Evolutionary conservation across 2,113 vertebrate species (phyloP).

Genomic region (Rhegmatorhina hoffmannsi): DNA sequence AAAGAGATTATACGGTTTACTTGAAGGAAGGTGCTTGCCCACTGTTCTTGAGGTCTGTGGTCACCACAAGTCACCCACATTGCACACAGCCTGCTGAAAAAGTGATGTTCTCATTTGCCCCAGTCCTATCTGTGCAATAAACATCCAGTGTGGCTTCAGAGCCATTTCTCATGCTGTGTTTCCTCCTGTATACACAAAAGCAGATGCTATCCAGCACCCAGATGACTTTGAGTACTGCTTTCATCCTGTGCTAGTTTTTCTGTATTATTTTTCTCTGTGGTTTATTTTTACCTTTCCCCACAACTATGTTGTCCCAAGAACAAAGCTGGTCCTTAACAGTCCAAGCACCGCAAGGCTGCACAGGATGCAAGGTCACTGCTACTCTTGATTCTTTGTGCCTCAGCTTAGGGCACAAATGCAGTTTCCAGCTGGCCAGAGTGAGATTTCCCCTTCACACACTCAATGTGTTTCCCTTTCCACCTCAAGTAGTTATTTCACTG

Average conservation of each 20-base stretch:
- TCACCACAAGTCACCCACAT: not conserved
- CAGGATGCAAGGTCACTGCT: not conserved
- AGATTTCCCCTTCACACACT: not conserved
- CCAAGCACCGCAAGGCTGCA: not conserved
- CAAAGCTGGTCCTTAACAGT: not conserved
- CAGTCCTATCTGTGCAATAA: not conserved
- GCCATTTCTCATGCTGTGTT: not conserved
- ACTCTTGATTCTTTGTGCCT: not conserved
- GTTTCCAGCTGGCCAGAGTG: not conserved
- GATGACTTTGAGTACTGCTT: conserved; percentile 1
- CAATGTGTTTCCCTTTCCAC: not conserved
- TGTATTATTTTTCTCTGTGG: not conserved
- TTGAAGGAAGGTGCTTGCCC: not conserved
- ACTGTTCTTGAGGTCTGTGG: not conserved
- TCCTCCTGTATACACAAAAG: not conserved
- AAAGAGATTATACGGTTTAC: not conserved
- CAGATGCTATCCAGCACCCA: conserved; percentile 47
- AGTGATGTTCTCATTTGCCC: not conserved
- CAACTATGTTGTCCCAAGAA: not conserved
- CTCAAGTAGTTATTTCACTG: not conserved
- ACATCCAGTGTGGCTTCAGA: not conserved
- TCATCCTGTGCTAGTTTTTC: not conserved
- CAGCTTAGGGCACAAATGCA: not conserved
- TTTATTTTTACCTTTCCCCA: not conserved
- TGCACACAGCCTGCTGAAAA: not conserved